Percentiles rank a stretch among this genome's conserved stretches.
Evolutionary conservation across 2,888 invertebrate genomes (phyloP).

Genomic region (Sarcophaga subvicina): DNA sequence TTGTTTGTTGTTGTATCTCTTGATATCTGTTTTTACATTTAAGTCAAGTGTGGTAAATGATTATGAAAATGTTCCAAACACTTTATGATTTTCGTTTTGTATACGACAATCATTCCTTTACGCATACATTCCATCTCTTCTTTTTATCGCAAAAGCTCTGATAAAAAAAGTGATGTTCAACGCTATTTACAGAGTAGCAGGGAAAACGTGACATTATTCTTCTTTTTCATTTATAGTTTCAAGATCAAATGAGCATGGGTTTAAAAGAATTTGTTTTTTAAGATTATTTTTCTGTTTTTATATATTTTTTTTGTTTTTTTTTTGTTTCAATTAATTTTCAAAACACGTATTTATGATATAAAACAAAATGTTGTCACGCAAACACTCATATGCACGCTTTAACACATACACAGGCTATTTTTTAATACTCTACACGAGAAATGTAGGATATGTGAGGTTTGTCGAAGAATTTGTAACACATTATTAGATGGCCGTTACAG

Average conservation of each 20-base stretch:
- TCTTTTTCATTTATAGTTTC: neutral
- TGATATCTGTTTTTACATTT: constrained; percentile 44
- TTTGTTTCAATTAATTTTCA: constrained; percentile 45
- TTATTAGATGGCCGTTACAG: too few species aligned
- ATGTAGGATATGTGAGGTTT: neutral
- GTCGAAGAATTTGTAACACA: neutral
- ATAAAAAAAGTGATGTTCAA: constrained; percentile 29
- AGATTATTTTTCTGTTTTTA: constrained; percentile 5
- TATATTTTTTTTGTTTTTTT: neutral
- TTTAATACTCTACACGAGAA: neutral
- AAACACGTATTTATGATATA: constrained; percentile 64
- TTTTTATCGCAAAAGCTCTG: constrained; percentile 15
- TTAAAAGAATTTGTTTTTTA: constrained; percentile 35
- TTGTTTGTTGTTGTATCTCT: neutral
- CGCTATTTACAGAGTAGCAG: constrained; percentile 44
- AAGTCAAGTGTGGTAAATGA: constrained; percentile 61
- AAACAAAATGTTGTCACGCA: constrained; percentile 66
- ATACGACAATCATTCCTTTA: neutral
- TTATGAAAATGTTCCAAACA: constrained; percentile 39
- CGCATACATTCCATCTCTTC: neutral
- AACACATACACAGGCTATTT: neutral
- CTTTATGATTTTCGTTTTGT: constrained; percentile 11
- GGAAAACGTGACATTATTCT: constrained; percentile 42
- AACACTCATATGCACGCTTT: constrained; percentile 54
- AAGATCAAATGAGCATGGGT: constrained; percentile 37